A percentile compares a stretch with the other conserved stretches of the same genome.
These are phyloP conservation scores for Alloscopus bannaensis DNA, from an alignment of 2,888 invertebrate species.

Conservation along the genomic window DNA sequence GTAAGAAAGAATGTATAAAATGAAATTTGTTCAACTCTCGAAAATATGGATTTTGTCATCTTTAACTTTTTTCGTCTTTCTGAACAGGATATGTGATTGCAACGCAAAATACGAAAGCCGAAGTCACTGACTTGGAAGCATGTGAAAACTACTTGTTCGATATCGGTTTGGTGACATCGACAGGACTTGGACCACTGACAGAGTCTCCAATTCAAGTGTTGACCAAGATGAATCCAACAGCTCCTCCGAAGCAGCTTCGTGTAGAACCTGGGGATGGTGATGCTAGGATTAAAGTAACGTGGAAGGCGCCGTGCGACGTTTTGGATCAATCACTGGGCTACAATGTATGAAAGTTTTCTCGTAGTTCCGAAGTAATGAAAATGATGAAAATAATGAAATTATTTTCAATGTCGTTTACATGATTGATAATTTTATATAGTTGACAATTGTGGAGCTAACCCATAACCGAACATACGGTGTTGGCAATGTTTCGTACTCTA, in stretches of 20 bases:
- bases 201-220: constrained; percentile 77
- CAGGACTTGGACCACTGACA: constrained; percentile 80
- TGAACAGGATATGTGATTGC: constrained; percentile 28
- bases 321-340: constrained; percentile 78
- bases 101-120: constrained; percentile 75
- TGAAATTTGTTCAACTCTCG: background rate
- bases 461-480: constrained; percentile 75
- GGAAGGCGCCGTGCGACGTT: constrained; percentile 84
- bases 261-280: constrained; percentile 75
- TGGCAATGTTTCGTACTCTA: constrained; percentile 77
- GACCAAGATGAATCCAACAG: constrained; percentile 80
- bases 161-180: constrained; percentile 82
- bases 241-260: constrained; percentile 83
- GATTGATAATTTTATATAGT: constrained; percentile 74
- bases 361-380: background rate
- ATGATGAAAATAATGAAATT: background rate
- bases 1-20: constrained; percentile 76
- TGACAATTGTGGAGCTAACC: constrained; percentile 78
- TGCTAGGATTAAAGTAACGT: constrained; percentile 80
- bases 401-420: too few species aligned
- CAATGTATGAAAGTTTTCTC: constrained; percentile 73
- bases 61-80: constrained; percentile 2
- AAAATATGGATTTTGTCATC: constrained; percentile 22
- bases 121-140: constrained; percentile 81
- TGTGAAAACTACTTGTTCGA: constrained; percentile 86